These are phyloP conservation scores for Fabriciana adippe DNA, from an alignment of 2,888 invertebrate species.

Conservation along the genomic window DNA sequence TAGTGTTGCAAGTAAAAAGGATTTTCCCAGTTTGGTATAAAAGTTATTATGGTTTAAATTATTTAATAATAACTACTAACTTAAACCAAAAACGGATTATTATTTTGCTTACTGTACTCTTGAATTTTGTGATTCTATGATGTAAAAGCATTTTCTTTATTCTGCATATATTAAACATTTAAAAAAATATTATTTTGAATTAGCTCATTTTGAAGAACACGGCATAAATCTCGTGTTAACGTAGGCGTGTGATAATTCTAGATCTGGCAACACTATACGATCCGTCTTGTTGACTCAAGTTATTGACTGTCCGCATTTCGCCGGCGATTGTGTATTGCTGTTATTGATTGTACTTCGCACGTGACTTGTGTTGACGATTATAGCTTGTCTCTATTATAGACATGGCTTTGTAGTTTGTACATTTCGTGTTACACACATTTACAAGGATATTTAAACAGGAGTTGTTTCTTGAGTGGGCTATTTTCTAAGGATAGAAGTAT, in stretches of 20 bases:
- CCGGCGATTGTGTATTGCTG: conserved; percentile 77
- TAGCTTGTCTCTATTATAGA: conserved; percentile 61
- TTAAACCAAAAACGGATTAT: too few species aligned
- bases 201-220: neutral
- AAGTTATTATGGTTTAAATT: conserved; percentile 23
- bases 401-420: conserved; percentile 48
- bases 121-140: too few species aligned
- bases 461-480: neutral
- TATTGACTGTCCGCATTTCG: conserved; percentile 77
- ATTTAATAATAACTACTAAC: neutral
- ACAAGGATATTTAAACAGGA: conserved; percentile 14
- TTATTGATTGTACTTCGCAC: conserved; percentile 78
- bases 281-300: conserved; percentile 73
- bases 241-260: conserved; percentile 37
- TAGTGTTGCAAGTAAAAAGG: conserved; percentile 67
- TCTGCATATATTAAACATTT: too few species aligned
- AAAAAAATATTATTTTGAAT: neutral
- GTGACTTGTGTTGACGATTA: conserved; percentile 77
- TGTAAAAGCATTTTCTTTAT: too few species aligned
- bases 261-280: conserved; percentile 57
- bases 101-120: too few species aligned
- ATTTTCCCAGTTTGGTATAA: conserved; percentile 50
- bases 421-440: conserved; percentile 18
- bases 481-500: neutral
- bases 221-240: neutral